Evolutionary conservation across 2,797 vertebrate genomes (phyloP), one percentile per base, ranked within the genome.

Genomic region (Lagodon rhomboides): DNA sequence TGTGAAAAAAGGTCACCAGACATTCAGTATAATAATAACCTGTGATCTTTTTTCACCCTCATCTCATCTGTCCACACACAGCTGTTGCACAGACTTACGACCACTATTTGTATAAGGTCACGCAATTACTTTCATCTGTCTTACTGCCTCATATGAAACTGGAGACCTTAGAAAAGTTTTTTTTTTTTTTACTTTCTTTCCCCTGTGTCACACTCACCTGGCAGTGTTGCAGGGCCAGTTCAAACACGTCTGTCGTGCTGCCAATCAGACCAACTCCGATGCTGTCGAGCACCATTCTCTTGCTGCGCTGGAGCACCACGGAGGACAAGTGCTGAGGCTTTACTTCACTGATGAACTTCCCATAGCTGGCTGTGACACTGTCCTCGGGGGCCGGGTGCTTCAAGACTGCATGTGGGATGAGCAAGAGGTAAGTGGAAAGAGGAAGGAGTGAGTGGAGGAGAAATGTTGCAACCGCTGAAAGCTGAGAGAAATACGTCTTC

Each of bases 231-330:
- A 97, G 91, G 1, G 87, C 94, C 53, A 97, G 89, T 22, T 97
- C 84, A 43, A 97, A 97, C 56, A 97, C 97, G 0, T 92, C 86
- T 0, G 96, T 97, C 0, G 94, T 97, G 94, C 96, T 97, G 62
- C 97, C 97, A 61, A 97, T 86, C 0, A 98, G 90, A 43, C 97
- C 97, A 2, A 97, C 97, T 0, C 97, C 97, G 0, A 97, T 94
- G 93, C 92, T 97, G 94, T 98, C 97, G 7, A 97, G 92, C 83
- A 97, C 94, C 97, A 97, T 98, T 63, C 97, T 95, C 82, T 97
- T 97, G 86, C 97, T 97, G 47, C 96, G 94, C n/a, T 93, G 92
- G 18, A 96, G 77, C 72, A 96, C 95, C 0, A 84, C 81, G 0
- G 94, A 83, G 3, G 96, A 95, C 78, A 97, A 85, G 30, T 96